Evolutionary conservation across 2,113 vertebrate genomes (phyloP), one percentile per base, ranked within the genome.

Genomic region (Elaphurus davidianus): DNA sequence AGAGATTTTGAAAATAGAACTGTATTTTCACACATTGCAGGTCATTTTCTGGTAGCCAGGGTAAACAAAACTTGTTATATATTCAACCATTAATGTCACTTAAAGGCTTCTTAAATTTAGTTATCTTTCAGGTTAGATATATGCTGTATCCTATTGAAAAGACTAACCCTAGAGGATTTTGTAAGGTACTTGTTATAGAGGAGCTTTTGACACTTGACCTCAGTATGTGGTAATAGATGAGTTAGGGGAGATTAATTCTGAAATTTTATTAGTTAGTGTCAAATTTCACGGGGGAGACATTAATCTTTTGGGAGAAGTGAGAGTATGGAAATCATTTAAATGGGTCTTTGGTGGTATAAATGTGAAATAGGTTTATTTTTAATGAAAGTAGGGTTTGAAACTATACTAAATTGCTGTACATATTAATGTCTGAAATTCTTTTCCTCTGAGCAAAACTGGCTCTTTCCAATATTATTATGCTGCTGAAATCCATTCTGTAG

Each of bases 391-490:
- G 55, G 1, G 13, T 47, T 87, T 94, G 23, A 90, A 93, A 96
- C 33, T 85, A 25, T 94, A 86, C 14, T 36, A 59, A 86, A 64
- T 55, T 85, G 7, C 3, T 87, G 5, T 91, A 43, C 11, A 85
- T 88, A 96, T 93, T 94, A 97, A 94, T 87, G 9, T 43, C 40
- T 82, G 62, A 96, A 88, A 84, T 36, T 82, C 6, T 83, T 96
- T 95, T 40, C 15, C n/a, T 84, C 21, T 87, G 45, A 13, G 52
- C 1, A 78, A 94, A 93, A 86, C 82, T 92, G 33, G 36, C 23
- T 94, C 8, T 19, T 96, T 94, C 21, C 8, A 95, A 23, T 16
- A 85, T 88, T 47, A 90, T 54, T 27, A 74, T 79, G 13, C 64
- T 55, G 30, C 74, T 84, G 28, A 94, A 90, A 13, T 79, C 3